Base-by-base conservation (phyloP, 2,797 vertebrate genomes). In the Lepilemur septentrionalis region DNA sequence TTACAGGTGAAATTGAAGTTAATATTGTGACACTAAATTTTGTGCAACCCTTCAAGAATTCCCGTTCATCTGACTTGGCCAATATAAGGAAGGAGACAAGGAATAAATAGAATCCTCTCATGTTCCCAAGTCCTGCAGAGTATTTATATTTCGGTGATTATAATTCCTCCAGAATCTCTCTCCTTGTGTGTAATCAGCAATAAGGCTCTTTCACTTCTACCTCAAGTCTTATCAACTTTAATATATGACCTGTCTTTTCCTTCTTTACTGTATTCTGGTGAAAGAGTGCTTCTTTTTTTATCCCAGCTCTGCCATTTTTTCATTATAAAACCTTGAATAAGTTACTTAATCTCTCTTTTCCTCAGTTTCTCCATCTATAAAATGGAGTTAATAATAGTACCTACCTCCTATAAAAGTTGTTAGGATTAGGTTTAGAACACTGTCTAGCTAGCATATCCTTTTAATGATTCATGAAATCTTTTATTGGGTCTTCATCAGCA, bases 1-100 rank as follows among this genome's bases (percentile, higher is more conserved):
- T 81, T 85, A 76, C 61, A 70, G 80, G 25, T 94, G 35, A 81
- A 76, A 78, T 50, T 70, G 25, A 94, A 92, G n/a, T 85, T 89
- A 89, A 78, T 72, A 67, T 81, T 32, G 20, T 81, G 73, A 41
- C 25, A 48, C 9, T 82, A 59, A 91, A 69, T 86, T 94, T 90
- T 78, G 5, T 70, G 46, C 87, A 38, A 59, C n/a, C 22, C 5
- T 92, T 72, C 32, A 84, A 70, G 65, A 84, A 48, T 91, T 86
- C 50, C 63, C 14, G 48, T 7, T 61, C 23, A 25, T 59, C 38
- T 81, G 59, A 72, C n/a, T 65, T 67, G 69, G 20, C 46, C 79
- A 67, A 18, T 78, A n/a, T 81, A 46, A 65, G 35, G 69, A 85
- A 72, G 52, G 69, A 89, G 30, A 55, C 59, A 48, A 92, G 6